A percentile compares a stretch with the other conserved stretches of the same genome.
phyloP scores from a whole-genome alignment of 2,797 vertebrate genomes.

The Tympanoctomys barrerae region DNA sequence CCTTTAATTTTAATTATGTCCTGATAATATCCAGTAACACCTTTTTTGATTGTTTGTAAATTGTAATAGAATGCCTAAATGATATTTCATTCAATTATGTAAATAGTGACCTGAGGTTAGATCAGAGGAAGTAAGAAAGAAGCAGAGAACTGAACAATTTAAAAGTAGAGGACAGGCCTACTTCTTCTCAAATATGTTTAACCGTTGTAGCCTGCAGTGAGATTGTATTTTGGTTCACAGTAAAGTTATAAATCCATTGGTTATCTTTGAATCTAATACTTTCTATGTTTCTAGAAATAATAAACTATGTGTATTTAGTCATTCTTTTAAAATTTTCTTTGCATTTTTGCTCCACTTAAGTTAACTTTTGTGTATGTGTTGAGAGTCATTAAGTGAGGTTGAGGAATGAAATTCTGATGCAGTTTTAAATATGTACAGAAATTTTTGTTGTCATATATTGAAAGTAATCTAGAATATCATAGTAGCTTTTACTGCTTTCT shows the following conservation, averaged over 20 bases:
- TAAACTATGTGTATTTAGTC: conserved; percentile 7
- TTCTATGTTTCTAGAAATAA: conserved; percentile 37
- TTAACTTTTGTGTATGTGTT: conserved; percentile 29
- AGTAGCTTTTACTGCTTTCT: conserved; percentile 52
- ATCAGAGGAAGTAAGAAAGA: neutral
- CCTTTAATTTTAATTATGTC: neutral
- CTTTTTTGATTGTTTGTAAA: neutral
- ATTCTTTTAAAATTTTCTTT: conserved; percentile 58
- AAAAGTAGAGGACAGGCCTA: neutral
- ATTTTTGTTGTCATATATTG: neutral
- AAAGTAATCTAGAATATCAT: conserved; percentile 30
- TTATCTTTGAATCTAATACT: conserved; percentile 41
- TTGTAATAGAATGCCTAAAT: conserved; percentile 19
- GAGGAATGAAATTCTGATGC: conserved; percentile 44
- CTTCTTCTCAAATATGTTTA: conserved; percentile 59
- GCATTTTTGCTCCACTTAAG: neutral
- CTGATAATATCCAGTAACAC: conserved; percentile 8
- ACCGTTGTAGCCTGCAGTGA: neutral
- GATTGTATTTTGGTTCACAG: conserved; percentile 30
- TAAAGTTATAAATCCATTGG: conserved; percentile 14
- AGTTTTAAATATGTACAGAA: conserved; percentile 35
- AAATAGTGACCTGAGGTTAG: neutral
- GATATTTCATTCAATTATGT: conserved; percentile 3
- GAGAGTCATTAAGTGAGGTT: neutral
- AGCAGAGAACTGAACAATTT: neutral